Evolutionary conservation across 2,888 invertebrate genomes (phyloP), one percentile per base, ranked within the genome.

Genomic region (Parnassius smintheus): DNA sequence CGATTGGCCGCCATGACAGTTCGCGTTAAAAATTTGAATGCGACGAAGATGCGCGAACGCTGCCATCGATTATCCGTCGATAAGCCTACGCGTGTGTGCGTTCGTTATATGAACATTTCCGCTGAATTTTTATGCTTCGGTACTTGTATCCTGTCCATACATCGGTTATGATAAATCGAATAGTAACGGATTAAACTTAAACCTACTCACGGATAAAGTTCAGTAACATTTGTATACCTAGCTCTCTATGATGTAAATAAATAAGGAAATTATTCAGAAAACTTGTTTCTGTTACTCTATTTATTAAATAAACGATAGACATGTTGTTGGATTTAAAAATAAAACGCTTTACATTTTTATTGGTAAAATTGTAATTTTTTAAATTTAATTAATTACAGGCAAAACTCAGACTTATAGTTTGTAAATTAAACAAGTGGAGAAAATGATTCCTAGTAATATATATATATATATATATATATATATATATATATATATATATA

Each of bases 21-120:
- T 80, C 72, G 78, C 80, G 81, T 81, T 86, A 85, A 78, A 88
- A 89, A 88, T 91, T 91, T 91, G 86, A 91, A 91, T 90, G 86
- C 87, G 85, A 73, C 70, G 80, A 82, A 87, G 89, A 89, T 89
- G 88, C 87, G 86, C 86, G 80, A 80, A 80, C 86, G 87, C 78
- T 65, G 65, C 68, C 69, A 71, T 73, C 82, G 89, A 89, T 89
- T 86, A 86, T 80, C 81, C 82, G 75, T 75, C 83, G 88, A 90
- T 90, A 90, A 88, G 81, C 77, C 22, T 68, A 59, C 76, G 69
- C 74, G 74, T 79, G 76, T 75, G 80, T 81, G 76, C 74, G 73
- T 72, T 72, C 68, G 66, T 66, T 75, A 73, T 76, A 76, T 82
- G 74, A 71, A 74, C 76, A 55, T 59, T 63, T 63, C 63, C 63